Evolutionary conservation across 2,797 vertebrate genomes (phyloP).

Genomic region (Neolamprologus multifasciatus): DNA sequence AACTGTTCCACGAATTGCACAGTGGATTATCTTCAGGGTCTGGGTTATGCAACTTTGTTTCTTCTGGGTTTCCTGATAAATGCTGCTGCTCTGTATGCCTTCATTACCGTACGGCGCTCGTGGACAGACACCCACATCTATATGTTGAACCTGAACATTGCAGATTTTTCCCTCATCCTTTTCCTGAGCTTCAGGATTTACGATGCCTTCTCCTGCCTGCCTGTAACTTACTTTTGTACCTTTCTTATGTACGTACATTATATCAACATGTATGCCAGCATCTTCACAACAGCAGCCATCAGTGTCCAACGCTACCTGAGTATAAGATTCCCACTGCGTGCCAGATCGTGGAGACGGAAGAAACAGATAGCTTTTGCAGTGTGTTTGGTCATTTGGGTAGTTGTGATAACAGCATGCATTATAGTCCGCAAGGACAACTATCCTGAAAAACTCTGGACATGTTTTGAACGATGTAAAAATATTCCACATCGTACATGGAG

Average conservation of each 20-base stretch:
- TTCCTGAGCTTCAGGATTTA: slow-evolving; percentile 74
- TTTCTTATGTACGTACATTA: slow-evolving; percentile 58
- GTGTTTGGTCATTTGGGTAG: slow-evolving; percentile 59
- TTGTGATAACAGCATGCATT: not conserved
- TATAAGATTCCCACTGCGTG: slow-evolving; percentile 59
- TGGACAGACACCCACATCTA: slow-evolving; percentile 73
- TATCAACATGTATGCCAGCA: slow-evolving; percentile 76
- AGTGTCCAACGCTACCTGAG: slow-evolving; percentile 64
- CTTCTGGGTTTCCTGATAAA: slow-evolving; percentile 60
- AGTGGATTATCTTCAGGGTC: not conserved
- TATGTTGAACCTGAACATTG: slow-evolving; percentile 66
- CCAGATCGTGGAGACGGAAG: slow-evolving; percentile 27
- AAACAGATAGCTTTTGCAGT: slow-evolving; percentile 31
- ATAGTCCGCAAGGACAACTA: not conserved
- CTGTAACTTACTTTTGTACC: slow-evolving; percentile 2
- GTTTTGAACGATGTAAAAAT: slow-evolving; percentile 36
- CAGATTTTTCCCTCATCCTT: slow-evolving; percentile 69
- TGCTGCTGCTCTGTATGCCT: slow-evolving; percentile 42
- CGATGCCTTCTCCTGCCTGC: slow-evolving; percentile 26
- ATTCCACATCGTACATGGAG: rapidly evolving
- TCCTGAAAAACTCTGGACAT: slow-evolving; percentile 6
- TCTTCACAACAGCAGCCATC: slow-evolving; percentile 65
- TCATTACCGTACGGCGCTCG: slow-evolving; percentile 10
- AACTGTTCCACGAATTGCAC: not conserved
- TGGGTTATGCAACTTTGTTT: slow-evolving; percentile 55